Base-by-base conservation (phyloP, 2,113 vertebrate genomes). In the Phalacrocorax pelagicus region DNA sequence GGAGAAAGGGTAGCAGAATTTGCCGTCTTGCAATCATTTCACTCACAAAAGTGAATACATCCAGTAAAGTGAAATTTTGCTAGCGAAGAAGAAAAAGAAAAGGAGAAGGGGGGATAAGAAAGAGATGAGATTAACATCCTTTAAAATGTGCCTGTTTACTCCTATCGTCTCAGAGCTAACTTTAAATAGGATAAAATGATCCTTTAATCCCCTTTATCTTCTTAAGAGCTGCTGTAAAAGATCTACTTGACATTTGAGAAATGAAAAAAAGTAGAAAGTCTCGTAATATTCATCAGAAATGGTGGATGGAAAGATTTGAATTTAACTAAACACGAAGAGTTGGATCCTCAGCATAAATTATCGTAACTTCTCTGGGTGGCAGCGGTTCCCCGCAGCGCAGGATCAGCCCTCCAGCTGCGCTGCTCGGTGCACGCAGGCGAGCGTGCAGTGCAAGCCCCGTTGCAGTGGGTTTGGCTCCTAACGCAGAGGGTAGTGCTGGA, bases 161-260 rank as follows among this genome's bases (percentile, higher is more conserved):
- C 71, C 82, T 44, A 79, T 92, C 93, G 5, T 26, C 92, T 90
- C 70, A 91, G 89, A 90, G 92, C 82, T 90, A 86, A 92, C 89
- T 97, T 97, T 96, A 96, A 95, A 95, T 87, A 94, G 95, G 95
- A 94, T 95, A 94, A 96, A 96, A 93, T 94, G 96, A 96, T 94
- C 96, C 87, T 93, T 91, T 96, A 95, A 97, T 97, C 89, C 92
- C 88, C 93, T 88, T 95, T 96, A 97, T 97, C 96, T 97, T 95
- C 97, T 94, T 97, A 94, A 97, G 86, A 90, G 91, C 96, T 95
- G 96, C 91, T 96, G 92, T 97, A 96, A 97, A 98, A 97, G 95
- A 96, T 88, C 92, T 92, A 91, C 96, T 98, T 98, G 97, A 98
- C 97, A 97, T 97, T 97, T 97, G 92, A 91, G 94, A 87, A 96